phyloP scores from a whole-genome alignment of 2,113 vertebrate genomes.

The Leptodactylus fuscus region DNA sequence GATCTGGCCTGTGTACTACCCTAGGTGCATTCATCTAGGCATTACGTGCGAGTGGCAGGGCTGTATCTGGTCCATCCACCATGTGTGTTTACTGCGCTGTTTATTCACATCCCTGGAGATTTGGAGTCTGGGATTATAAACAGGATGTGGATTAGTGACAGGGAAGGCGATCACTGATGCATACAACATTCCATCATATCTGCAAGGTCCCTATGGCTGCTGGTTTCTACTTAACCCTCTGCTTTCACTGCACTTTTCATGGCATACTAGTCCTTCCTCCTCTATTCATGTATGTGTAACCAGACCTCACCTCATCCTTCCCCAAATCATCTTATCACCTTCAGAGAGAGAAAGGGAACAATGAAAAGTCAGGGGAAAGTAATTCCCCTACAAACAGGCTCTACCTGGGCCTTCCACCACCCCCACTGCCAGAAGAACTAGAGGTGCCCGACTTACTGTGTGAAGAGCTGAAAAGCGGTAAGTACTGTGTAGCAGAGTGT shows the following conservation, averaged over 20 bases:
- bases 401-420: constrained; percentile 75
- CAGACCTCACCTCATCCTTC: constrained; percentile 58
- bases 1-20: too few species aligned
- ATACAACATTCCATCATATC: not conserved
- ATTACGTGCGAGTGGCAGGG: not conserved
- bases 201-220: not conserved
- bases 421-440: constrained; percentile 77
- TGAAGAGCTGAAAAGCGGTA: constrained; percentile 77
- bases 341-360: constrained; percentile 87
- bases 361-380: constrained; percentile 69
- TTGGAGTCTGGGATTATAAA: constrained; percentile 7
- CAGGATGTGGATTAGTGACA: constrained; percentile 15
- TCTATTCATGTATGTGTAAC: constrained; percentile 56
- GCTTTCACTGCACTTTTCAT: not conserved
- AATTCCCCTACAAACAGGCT: constrained; percentile 46
- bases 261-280: constrained; percentile 64
- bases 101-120: not conserved
- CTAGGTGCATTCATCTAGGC: too few species aligned
- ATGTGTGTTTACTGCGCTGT: not conserved
- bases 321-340: constrained; percentile 70
- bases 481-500: constrained; percentile 73
- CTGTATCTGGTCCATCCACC: too few species aligned
- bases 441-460: constrained; percentile 79
- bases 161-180: not conserved
- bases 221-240: constrained; percentile 6